These are phyloP conservation scores for Porites lobata DNA, from an alignment of 92 coral and sea anemone species.

Conservation along the genomic window DNA sequence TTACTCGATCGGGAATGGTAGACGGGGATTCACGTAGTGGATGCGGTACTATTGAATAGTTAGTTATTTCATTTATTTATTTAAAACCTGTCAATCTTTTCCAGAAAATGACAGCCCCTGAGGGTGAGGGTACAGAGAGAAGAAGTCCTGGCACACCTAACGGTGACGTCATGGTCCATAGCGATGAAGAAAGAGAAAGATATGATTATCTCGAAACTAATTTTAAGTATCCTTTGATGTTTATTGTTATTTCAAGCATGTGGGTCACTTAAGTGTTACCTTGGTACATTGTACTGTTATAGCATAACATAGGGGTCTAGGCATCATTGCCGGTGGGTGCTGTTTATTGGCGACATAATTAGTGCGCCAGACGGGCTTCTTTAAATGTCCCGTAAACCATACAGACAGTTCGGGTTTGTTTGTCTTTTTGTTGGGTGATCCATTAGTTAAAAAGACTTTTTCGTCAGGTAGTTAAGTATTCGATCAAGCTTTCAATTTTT, in stretches of 20 bases:
- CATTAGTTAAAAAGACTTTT: background rate
- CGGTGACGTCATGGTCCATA: slow-evolving; percentile 56
- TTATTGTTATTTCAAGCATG: background rate
- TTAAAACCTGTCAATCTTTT: background rate
- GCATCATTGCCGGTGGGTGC: too few relatives aligned
- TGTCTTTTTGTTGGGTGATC: background rate
- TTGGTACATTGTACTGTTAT: too few relatives aligned
- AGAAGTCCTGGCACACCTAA: slow-evolving; percentile 66
- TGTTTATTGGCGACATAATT: too few relatives aligned
- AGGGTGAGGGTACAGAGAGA: slow-evolving; percentile 42
- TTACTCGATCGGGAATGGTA: too few relatives aligned
- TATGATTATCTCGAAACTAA: slow-evolving; percentile 92
- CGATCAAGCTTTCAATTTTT: background rate
- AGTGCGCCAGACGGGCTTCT: background rate
- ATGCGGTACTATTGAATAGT: too few relatives aligned
- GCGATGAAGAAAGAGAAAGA: slow-evolving; percentile 79
- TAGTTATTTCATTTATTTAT: background rate
- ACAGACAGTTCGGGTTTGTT: background rate
- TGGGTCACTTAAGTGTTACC: too few relatives aligned
- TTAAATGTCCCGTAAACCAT: background rate
- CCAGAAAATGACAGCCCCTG: slow-evolving; percentile 85
- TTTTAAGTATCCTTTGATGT: slow-evolving; percentile 95
- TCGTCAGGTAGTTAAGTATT: too few relatives aligned
- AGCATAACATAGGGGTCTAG: too few relatives aligned
- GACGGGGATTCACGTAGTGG: too few relatives aligned